Evolutionary conservation across 30 jellyfish, hydroid and myxozoan genomes (phyloP), one percentile per base, ranked within the genome.

Genomic region (Catostylus mosaicus): DNA sequence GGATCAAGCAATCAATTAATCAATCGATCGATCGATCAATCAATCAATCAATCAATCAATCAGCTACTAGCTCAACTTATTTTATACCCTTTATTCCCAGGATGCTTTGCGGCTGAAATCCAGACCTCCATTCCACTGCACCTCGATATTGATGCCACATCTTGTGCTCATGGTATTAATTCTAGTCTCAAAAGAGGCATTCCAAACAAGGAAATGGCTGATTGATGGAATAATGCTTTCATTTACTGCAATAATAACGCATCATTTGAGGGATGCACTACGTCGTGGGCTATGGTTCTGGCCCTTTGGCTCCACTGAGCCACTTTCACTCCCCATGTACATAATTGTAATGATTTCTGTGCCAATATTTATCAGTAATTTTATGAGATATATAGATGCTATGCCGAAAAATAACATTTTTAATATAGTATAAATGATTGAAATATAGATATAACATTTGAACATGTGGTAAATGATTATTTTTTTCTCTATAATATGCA

Each of bases 251-350:
- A 27, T 91, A 1, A 26, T 60, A 38, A 70, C 98, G 9, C 98
- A 91, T 31, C 98, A 91, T 48, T 43, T 91, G 45, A 51, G 98
- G 46, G 98, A 91, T 56, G 98, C 89, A 32, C 69, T 77, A 27
- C 73, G 98, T 34, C 83, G 98, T 52, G 98, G 98, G 57, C 71
- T 91, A 27, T 91, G 98, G 98, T 85, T 91, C 60, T 80, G 94
- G 87, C 89, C 88, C 0, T 33, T 83, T 23, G 94, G 96, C 2
- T 72, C 87, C 75, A 91, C 98, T 19, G 73, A 72, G 18, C 88
- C 90, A 34, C 34, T 77, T 1, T 0, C 71, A 6, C 20, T n/a
- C 36, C 70, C 77, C 20, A 3, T 77, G 18, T 77, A 77, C 38
- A 12, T 77, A 20, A 12, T 77, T 16, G 16, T 34, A 11, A 77